A percentile compares a stretch with the other conserved stretches of the same genome.
phyloP scores from a whole-genome alignment of 2,797 vertebrate genomes.

The Amniataba percoides region DNA sequence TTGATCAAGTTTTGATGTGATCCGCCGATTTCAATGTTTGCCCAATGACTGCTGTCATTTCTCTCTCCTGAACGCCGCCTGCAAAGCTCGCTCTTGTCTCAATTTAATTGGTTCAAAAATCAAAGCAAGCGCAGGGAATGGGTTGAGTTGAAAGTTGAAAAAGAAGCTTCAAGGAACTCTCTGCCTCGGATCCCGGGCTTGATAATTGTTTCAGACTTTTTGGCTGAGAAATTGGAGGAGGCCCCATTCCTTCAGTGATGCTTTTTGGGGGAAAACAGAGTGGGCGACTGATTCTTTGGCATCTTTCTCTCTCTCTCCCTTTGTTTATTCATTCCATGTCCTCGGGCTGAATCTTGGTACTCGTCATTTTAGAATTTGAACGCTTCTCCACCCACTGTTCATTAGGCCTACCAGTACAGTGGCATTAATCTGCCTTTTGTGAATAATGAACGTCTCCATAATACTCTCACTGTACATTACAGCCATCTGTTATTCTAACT shows the following conservation, averaged over 20 bases:
- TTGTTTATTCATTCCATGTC: slow-evolving; percentile 56
- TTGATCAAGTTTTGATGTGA: slow-evolving; percentile 58
- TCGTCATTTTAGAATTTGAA: slow-evolving; percentile 47
- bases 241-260: slow-evolving; percentile 58
- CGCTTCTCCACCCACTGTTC: slow-evolving; percentile 67
- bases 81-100: slow-evolving; percentile 51
- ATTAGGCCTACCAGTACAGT: slow-evolving; percentile 57
- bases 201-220: slow-evolving; percentile 74
- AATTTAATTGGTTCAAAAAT: slow-evolving; percentile 79
- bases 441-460: slow-evolving; percentile 65
- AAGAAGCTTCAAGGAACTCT: slow-evolving; percentile 31
- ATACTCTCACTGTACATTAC: slow-evolving; percentile 57
- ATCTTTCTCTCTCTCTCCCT: slow-evolving; percentile 33
- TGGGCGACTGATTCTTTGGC: slow-evolving; percentile 50
- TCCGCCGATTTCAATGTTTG: slow-evolving; percentile 58
- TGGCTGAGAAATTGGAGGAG: slow-evolving; percentile 63
- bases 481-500: slow-evolving; percentile 70
- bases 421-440: slow-evolving; percentile 67
- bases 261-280: slow-evolving; percentile 58
- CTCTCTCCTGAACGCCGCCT: slow-evolving; percentile 6
- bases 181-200: slow-evolving; percentile 65
- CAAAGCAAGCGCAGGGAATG: slow-evolving; percentile 59
- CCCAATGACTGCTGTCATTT: slow-evolving; percentile 29
- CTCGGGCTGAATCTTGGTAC: slow-evolving; percentile 55
- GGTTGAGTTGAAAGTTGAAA: slow-evolving; percentile 28